Base-by-base conservation (phyloP, 1,140 invertebrate genomes). In the Theocolax elegans region DNA sequence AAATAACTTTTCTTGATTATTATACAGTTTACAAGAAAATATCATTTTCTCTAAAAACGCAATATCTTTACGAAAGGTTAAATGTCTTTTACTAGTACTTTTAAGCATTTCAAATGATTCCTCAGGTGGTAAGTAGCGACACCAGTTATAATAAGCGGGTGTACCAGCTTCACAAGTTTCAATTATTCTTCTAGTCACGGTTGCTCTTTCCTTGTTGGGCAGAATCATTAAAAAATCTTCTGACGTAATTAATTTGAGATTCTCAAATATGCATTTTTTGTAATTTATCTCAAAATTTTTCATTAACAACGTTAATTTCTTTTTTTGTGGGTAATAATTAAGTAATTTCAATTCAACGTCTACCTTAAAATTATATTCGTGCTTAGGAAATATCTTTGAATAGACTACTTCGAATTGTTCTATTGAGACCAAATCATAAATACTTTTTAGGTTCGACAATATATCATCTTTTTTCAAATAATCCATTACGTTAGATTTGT, bases 11-110 rank as follows among this genome's bases (percentile, higher is more conserved):
- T 15, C 25, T 23, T 60, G 17, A 44, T 27, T 25, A 6, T 27
- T 23, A 25, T 60, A 42, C 12, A 60, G 9, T 42, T 40, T 23
- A 17, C 56, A 60, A 1, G 35, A 12, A 0, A 4, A 23, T 1
- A 60, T 60, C 56, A 60, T 60, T 27, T 42, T 42, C n/a, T 23
- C n/a, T 7, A 56, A 8, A 19, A 12, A n/a, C 3, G 13, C 56
- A 25, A 44, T n/a, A n/a, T n/a, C n/a, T n/a, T n/a, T n/a, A n/a
- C n/a, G n/a, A n/a, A n/a, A n/a, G n/a, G n/a, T n/a, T n/a, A n/a
- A n/a, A n/a, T n/a, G n/a, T n/a, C 9, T 60, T 42, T 60, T 17
- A 7, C 19, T 23, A 19, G 3, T 60, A n/a, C 44, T 29, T 44
- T 23, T 42, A 25, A 25, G 44, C 1, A 60, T 21, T 8, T 40